These are phyloP conservation scores for Microtus richardsoni DNA, from an alignment of 2,113 vertebrate species.

Conservation along the genomic window DNA sequence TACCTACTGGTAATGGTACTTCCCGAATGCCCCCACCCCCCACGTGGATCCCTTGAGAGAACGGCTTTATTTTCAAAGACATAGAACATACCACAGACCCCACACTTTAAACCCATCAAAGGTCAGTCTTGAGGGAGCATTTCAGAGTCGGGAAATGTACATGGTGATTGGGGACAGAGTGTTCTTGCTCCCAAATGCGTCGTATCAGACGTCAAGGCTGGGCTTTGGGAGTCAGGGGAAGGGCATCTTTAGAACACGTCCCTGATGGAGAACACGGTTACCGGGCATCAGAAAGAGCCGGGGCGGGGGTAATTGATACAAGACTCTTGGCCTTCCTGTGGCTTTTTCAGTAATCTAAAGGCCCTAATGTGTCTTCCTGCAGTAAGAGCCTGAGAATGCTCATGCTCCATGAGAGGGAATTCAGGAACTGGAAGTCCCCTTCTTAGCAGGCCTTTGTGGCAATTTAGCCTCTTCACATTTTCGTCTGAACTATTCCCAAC, in stretches of 20 bases:
- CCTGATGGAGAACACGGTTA: rapidly evolving
- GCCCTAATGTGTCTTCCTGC: background rate
- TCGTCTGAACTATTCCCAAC: background rate
- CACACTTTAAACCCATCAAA: background rate
- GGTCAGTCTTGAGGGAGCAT: background rate
- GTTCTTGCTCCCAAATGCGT: background rate
- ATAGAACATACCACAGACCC: background rate
- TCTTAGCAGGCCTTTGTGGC: too few relatives aligned
- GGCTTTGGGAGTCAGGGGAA: background rate
- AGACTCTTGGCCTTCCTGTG: background rate
- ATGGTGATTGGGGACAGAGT: background rate
- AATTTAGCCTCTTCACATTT: background rate
- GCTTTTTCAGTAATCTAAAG: background rate
- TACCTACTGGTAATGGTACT: background rate
- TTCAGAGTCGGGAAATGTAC: background rate
- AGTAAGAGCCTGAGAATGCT: background rate
- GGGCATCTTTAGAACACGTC: background rate
- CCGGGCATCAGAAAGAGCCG: rapidly evolving
- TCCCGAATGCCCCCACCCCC: background rate
- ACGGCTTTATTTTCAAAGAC: background rate
- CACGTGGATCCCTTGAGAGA: background rate
- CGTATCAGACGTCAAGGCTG: background rate
- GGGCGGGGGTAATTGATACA: background rate
- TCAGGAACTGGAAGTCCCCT: background rate
- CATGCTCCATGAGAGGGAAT: background rate